Evolutionary conservation across 1,140 invertebrate genomes (phyloP).

Genomic region (Macrostomum lignano): DNA sequence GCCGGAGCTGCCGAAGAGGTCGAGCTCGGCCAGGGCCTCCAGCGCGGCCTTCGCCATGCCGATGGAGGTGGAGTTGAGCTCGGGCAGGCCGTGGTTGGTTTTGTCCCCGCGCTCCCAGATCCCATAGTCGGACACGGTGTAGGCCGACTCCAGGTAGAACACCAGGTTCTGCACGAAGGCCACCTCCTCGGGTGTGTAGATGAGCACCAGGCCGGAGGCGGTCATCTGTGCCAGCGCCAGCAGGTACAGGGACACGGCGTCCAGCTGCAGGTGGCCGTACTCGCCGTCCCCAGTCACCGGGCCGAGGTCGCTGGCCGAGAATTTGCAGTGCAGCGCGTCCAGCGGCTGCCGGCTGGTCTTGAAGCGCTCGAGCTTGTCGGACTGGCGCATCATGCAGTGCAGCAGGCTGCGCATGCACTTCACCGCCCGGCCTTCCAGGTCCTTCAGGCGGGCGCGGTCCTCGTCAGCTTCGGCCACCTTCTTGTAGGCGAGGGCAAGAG

Average conservation of each 20-base stretch:
- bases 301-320: constrained; percentile 46
- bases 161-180: constrained; percentile 90
- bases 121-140: constrained; percentile 58
- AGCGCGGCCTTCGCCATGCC: constrained; percentile 51
- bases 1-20: constrained; percentile 81
- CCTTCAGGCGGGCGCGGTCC: constrained; percentile 82
- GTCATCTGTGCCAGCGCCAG: constrained; percentile 94
- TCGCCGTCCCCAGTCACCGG: constrained; percentile 70
- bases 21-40: constrained; percentile 90
- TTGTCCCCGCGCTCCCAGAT: constrained; percentile 99
- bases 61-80: constrained; percentile 91
- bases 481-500: constrained; percentile 81
- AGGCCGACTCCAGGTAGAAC: constrained; percentile 90
- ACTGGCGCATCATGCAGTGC: constrained; percentile 91
- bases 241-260: constrained; percentile 76
- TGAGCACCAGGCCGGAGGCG: constrained; percentile 69
- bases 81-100: constrained; percentile 87
- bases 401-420: constrained; percentile 49
- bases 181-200: constrained; percentile 84
- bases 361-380: constrained; percentile 81
- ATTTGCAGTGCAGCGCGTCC: constrained; percentile 86
- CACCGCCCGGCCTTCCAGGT: constrained; percentile 57
- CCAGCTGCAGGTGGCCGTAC: constrained; percentile 92
- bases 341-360: constrained; percentile 65
- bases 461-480: constrained; percentile 83